Evolutionary conservation across 1,140 invertebrate species (phyloP).

Genomic region (Paralvinella palmiformis): DNA sequence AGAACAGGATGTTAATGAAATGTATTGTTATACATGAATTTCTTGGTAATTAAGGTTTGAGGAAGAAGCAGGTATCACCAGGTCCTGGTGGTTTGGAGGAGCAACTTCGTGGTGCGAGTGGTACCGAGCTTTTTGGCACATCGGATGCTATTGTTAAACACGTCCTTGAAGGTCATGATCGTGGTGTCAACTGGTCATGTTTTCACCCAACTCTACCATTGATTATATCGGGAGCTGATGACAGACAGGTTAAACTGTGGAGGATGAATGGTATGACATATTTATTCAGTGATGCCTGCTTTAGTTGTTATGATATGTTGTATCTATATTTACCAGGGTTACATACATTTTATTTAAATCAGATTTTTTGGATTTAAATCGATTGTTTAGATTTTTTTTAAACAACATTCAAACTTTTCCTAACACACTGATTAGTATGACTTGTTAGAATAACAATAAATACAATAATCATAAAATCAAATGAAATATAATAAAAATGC

Average conservation of each 20-base stretch:
- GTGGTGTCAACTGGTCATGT: slow-evolving; percentile 94
- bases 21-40: too few relatives aligned
- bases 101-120: slow-evolving; percentile 73
- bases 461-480: too few relatives aligned
- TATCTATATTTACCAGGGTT: too few relatives aligned
- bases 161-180: slow-evolving; percentile 78
- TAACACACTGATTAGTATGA: too few relatives aligned
- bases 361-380: too few relatives aligned
- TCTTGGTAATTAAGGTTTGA: slow-evolving; percentile 57
- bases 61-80: slow-evolving; percentile 96
- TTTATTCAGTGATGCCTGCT: not conserved
- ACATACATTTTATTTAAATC: too few relatives aligned
- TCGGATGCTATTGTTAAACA: slow-evolving; percentile 97
- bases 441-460: too few relatives aligned
- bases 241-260: slow-evolving; percentile 96
- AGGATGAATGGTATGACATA: slow-evolving; percentile 85
- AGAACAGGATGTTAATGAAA: too few relatives aligned
- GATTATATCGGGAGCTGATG: slow-evolving; percentile 96
- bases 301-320: not conserved
- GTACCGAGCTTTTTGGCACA: slow-evolving; percentile 92
- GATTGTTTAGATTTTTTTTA: too few relatives aligned
- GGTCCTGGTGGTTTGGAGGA: slow-evolving; percentile 85
- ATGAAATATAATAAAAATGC: too few relatives aligned
- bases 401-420: too few relatives aligned
- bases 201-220: slow-evolving; percentile 94